phyloP scores from a whole-genome alignment of 2,113 vertebrate genomes.

The Chamaea fasciata region DNA sequence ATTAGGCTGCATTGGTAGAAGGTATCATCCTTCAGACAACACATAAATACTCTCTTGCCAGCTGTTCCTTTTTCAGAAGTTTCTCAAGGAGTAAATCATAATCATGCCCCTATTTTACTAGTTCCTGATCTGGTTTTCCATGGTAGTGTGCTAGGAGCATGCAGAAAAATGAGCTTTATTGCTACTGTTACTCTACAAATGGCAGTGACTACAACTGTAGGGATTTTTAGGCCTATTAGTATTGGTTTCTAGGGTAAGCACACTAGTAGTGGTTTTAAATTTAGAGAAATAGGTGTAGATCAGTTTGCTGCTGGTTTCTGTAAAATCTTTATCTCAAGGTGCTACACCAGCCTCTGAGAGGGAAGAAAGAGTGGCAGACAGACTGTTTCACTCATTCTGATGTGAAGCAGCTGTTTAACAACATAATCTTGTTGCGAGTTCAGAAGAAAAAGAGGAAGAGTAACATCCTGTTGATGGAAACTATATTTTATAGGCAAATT shows the following conservation, averaged over 20 bases:
- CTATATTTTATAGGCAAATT: background rate
- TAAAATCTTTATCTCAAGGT: background rate
- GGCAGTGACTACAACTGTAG: background rate
- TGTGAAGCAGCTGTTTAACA: background rate
- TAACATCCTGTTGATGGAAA: background rate
- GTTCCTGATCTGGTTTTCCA: background rate
- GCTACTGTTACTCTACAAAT: background rate
- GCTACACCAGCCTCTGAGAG: background rate
- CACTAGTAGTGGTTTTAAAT: background rate
- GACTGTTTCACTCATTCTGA: background rate
- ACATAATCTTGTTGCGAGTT: background rate
- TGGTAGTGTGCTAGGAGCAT: background rate
- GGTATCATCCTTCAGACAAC: slow-evolving; percentile 35
- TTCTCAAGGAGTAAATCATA: slow-evolving; percentile 14
- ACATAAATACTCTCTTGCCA: slow-evolving; percentile 31
- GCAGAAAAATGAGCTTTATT: background rate
- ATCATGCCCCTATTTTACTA: background rate
- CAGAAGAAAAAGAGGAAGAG: background rate
- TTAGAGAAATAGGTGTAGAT: background rate
- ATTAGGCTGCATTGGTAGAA: slow-evolving; percentile 37
- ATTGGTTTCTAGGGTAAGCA: background rate
- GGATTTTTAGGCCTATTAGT: background rate
- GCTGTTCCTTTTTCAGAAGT: slow-evolving; percentile 33
- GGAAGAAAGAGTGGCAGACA: background rate
- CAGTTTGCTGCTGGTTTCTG: background rate